Percentiles rank a stretch among this genome's conserved stretches.
Conservation (phyloP, 2,797 vertebrate genomes). For the Hirundo rustica region DNA sequence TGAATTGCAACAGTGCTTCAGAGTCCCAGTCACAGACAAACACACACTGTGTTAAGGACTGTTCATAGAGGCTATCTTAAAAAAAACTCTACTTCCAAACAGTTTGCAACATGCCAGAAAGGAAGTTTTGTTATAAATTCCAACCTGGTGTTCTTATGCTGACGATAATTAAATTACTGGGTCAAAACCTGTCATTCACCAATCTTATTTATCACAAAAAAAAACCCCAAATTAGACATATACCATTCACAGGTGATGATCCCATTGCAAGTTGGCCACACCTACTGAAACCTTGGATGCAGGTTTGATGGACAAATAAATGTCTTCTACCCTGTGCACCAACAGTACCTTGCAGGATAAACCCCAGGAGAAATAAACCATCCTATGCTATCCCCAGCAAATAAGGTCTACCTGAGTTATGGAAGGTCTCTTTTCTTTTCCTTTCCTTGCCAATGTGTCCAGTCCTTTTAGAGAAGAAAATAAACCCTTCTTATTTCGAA, state of each 20-base stretch:
- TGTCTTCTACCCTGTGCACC: background rate
- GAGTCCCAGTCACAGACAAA: background rate
- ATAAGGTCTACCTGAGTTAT: constrained; percentile 81
- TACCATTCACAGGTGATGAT: background rate
- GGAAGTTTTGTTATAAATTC: background rate
- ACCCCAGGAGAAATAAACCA: background rate
- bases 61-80: background rate
- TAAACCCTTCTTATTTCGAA: constrained; percentile 84
- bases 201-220: background rate
- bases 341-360: background rate
- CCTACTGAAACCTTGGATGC: background rate
- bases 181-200: background rate
- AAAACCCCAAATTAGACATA: background rate
- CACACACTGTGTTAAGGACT: background rate
- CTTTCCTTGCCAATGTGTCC: constrained; percentile 87
- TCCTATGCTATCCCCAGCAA: background rate
- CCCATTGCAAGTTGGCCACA: background rate
- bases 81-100: background rate
- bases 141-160: background rate
- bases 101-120: background rate
- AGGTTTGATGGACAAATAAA: background rate
- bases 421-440: constrained; percentile 87
- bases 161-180: background rate
- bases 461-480: constrained; percentile 93
- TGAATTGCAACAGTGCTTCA: background rate